Conservation (phyloP, 2,888 invertebrate genomes). For the Deroplatys truncata region DNA sequence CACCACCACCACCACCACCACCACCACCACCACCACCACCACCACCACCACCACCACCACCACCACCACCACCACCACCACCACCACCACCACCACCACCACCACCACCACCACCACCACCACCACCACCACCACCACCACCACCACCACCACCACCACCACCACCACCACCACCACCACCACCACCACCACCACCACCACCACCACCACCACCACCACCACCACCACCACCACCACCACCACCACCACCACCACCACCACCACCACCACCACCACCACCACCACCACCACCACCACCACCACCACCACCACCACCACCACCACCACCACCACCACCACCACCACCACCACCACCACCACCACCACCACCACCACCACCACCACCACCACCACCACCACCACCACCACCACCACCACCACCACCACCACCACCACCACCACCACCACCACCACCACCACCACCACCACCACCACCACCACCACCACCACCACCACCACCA, state of each 20-base stretch:
- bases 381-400: background rate
- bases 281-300: background rate
- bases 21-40: background rate
- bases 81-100: background rate
- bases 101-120: background rate
- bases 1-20: background rate
- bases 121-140: background rate
- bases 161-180: constrained; percentile 41
- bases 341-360: constrained; percentile 40
- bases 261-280: background rate
- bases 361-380: background rate
- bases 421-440: constrained; percentile 34
- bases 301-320: constrained; percentile 24
- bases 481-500: background rate
- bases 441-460: constrained; percentile 20
- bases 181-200: constrained; percentile 34
- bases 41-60: background rate
- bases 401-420: constrained; percentile 41
- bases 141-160: background rate
- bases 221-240: constrained; percentile 25
- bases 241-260: background rate
- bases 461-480: constrained; percentile 25
- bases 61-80: background rate
- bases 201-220: constrained; percentile 20
- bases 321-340: constrained; percentile 39